phyloP scores from a whole-genome alignment of 1,140 invertebrate species.

The Fopius arisanus region DNA sequence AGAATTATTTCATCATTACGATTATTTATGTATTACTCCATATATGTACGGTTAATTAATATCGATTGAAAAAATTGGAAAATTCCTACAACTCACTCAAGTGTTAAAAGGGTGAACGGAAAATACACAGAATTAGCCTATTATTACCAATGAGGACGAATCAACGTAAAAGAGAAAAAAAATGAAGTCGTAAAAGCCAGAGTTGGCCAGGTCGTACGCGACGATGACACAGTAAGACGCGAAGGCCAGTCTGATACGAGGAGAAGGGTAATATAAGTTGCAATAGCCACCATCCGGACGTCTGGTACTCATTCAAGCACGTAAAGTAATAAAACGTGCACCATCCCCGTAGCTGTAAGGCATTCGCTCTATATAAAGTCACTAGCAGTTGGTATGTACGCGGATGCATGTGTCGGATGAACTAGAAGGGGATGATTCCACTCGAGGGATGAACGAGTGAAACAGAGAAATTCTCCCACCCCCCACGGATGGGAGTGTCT shows the following conservation, averaged over 20 bases:
- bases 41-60: too few relatives aligned
- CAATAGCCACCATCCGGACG: slow-evolving; percentile 35
- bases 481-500: not conserved
- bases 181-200: slow-evolving; percentile 1
- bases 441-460: not conserved
- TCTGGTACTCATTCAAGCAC: slow-evolving; percentile 45
- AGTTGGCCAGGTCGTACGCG: not conserved
- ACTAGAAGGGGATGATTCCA: not conserved
- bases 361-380: slow-evolving; percentile 14
- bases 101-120: too few relatives aligned
- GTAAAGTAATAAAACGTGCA: slow-evolving; percentile 50
- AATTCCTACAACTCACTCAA: too few relatives aligned
- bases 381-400: not conserved
- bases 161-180: not conserved
- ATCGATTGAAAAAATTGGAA: too few relatives aligned
- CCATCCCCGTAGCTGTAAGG: slow-evolving; percentile 13
- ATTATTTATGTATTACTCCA: too few relatives aligned
- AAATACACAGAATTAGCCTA: not conserved
- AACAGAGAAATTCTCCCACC: too few relatives aligned
- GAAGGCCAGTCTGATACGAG: slow-evolving; percentile 31
- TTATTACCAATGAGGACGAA: not conserved
- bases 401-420: not conserved
- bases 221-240: slow-evolving; percentile 11
- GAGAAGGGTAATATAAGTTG: slow-evolving; percentile 43
- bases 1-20: too few relatives aligned